phyloP scores from a whole-genome alignment of 2,888 invertebrate genomes.

The Spicauda simplicius region DNA sequence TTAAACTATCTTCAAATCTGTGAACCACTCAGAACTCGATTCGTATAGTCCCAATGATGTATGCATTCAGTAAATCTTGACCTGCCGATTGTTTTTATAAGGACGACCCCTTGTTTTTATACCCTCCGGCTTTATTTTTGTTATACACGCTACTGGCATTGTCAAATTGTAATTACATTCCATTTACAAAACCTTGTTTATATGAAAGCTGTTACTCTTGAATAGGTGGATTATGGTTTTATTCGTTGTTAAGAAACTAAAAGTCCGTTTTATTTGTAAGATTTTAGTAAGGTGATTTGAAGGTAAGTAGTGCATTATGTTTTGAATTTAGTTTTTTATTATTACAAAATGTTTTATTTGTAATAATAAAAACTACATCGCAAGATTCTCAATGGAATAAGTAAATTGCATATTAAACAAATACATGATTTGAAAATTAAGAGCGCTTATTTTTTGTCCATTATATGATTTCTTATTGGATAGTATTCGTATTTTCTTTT shows the following conservation, averaged over 20 bases:
- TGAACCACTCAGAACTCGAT: slow-evolving; percentile 10
- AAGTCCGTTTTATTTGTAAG: not conserved
- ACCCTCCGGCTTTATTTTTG: slow-evolving; percentile 60
- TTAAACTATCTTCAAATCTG: not conserved
- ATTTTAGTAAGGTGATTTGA: not conserved
- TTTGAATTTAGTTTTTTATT: too few species aligned
- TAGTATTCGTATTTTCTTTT: too few species aligned
- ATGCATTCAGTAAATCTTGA: slow-evolving; percentile 55
- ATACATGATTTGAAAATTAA: too few species aligned
- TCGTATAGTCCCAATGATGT: slow-evolving; percentile 27
- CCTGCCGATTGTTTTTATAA: slow-evolving; percentile 57
- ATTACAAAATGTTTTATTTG: too few species aligned
- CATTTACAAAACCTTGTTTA: slow-evolving; percentile 52
- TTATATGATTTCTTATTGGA: too few species aligned
- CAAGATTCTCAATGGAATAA: too few species aligned
- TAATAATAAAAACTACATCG: too few species aligned
- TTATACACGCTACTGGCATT: slow-evolving; percentile 57
- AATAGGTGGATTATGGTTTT: not conserved
- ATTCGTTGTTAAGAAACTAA: not conserved
- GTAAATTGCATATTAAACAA: too few species aligned
- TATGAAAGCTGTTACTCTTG: slow-evolving; percentile 38
- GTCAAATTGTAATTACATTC: slow-evolving; percentile 63
- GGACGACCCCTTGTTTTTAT: slow-evolving; percentile 63
- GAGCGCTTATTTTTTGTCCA: too few species aligned
- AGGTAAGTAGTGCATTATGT: not conserved